A percentile compares a stretch with the other conserved stretches of the same genome.
phyloP scores from a whole-genome alignment of 1,140 invertebrate genomes.

The Drosophila burlai region DNA sequence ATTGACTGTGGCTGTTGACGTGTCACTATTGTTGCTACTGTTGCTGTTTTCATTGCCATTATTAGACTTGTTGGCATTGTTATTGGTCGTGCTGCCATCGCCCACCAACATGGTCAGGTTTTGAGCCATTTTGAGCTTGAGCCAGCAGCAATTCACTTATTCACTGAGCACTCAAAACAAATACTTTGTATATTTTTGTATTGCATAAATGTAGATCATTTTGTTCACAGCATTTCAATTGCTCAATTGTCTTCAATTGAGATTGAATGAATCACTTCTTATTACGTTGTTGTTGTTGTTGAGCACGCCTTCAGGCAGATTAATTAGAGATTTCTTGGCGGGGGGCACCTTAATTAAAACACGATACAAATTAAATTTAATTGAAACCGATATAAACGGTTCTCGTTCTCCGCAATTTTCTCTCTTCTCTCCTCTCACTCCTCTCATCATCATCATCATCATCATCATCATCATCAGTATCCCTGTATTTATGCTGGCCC shows the following conservation, averaged over 20 bases:
- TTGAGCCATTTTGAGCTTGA: slow-evolving; percentile 56
- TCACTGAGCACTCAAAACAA: slow-evolving; percentile 34
- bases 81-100: slow-evolving; percentile 15
- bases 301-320: slow-evolving; percentile 19
- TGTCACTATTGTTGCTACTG: slow-evolving; percentile 12
- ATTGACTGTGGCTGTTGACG: slow-evolving; percentile 34
- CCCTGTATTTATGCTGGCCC: slow-evolving; percentile 21
- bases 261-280: slow-evolving; percentile 49
- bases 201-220: slow-evolving; percentile 43
- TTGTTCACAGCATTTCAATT: slow-evolving; percentile 52
- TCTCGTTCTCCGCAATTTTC: slow-evolving; percentile 12
- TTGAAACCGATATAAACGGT: slow-evolving; percentile 73
- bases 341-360: slow-evolving; percentile 69
- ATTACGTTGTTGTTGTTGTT: slow-evolving; percentile 23
- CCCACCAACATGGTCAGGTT: slow-evolving; percentile 60
- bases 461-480: not conserved
- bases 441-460: not conserved
- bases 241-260: slow-evolving; percentile 45
- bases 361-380: slow-evolving; percentile 75
- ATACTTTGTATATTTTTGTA: slow-evolving; percentile 30
- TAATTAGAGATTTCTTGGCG: slow-evolving; percentile 47
- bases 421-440: not conserved
- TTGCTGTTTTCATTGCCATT: slow-evolving; percentile 32
- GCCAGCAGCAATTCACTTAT: slow-evolving; percentile 17
- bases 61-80: slow-evolving; percentile 14